Percentiles rank a stretch among this genome's conserved stretches.
phyloP scores from a whole-genome alignment of 2,888 invertebrate genomes.

The Troides aeacus region DNA sequence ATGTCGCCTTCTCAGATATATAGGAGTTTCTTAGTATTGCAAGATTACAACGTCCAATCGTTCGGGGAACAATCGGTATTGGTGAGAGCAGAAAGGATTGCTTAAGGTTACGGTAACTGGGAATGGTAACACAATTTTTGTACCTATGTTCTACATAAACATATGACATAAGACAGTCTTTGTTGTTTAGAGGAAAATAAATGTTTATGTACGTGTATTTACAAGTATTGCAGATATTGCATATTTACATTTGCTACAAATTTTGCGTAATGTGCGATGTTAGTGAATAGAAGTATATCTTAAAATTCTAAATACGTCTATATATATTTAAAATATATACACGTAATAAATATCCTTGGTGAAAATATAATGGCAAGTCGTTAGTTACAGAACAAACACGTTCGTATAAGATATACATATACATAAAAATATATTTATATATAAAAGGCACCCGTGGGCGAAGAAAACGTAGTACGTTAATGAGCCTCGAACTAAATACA shows the following conservation, averaged over 20 bases:
- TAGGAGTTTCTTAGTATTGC: constrained; percentile 21
- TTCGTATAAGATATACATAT: constrained; percentile 52
- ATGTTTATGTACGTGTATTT: constrained; percentile 59
- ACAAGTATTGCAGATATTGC: constrained; percentile 52
- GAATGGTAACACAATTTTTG: constrained; percentile 49
- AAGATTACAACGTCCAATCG: constrained; percentile 16
- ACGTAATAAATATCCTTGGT: constrained; percentile 73
- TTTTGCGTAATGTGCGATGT: constrained; percentile 53
- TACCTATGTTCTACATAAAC: constrained; percentile 49
- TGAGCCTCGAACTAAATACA: constrained; percentile 68
- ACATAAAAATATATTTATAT: constrained; percentile 40
- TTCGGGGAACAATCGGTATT: neutral
- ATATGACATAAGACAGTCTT: constrained; percentile 61
- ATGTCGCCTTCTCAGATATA: constrained; percentile 23
- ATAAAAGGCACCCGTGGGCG: constrained; percentile 48
- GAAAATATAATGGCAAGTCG: constrained; percentile 78
- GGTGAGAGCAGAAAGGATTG: constrained; percentile 8
- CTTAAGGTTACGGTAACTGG: constrained; percentile 55
- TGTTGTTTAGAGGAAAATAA: constrained; percentile 43
- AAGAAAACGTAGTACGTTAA: constrained; percentile 42
- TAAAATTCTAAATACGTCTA: constrained; percentile 54
- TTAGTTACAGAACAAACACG: constrained; percentile 64
- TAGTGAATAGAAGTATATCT: constrained; percentile 54
- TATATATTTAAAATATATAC: constrained; percentile 40
- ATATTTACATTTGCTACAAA: constrained; percentile 59